Evolutionary conservation across 2,888 invertebrate genomes (phyloP), one percentile per base, ranked within the genome.

Genomic region (Malthinus seriepunctatus): DNA sequence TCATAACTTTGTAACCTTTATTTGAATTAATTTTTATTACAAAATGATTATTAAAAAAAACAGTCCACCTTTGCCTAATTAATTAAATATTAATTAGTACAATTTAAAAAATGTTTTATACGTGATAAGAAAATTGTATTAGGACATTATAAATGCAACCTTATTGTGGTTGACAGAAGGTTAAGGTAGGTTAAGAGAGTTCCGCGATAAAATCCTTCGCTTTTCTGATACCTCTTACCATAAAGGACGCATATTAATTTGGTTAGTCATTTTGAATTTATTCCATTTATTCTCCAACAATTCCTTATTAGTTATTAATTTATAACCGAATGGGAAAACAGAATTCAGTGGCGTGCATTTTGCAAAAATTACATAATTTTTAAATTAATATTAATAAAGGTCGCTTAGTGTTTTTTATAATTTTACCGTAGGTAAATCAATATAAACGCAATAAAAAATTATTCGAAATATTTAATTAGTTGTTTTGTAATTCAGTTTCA

Each of bases 171-270:
- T 49, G 49, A 44, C 49, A 54, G 58, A 59, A 59, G 58, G 58
- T 59, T 59, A 59, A 59, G 58, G 58, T 59, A 59, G 58, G 51
- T 52, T 54, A 54, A 34, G 58, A 59, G 35, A 59, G 58, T 59
- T 59, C 58, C 58, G 58, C 53, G 53, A 58, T 52, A 49, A 42
- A 42, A 54, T 38, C 54, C 54, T 54, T 54, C 54, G 39, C 39
- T 39, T 42, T 42, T 42, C 39, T 42, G 39, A 42, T 48, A 46
- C 54, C 54, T 48, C 12, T 54, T 54, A 48, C 42, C 46, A 54
- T 32, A 48, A 54, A 54, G 54, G 54, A 54, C 54, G 48, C 39
- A 42, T 42, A 15, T 53, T 47, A 12, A 39, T 11, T 49, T 48
- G 42, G 48, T 55, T 55, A 54, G 47, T 54, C 54, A 54, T 32